Conservation (phyloP, 2,797 vertebrate genomes). For the Karalla daura region DNA sequence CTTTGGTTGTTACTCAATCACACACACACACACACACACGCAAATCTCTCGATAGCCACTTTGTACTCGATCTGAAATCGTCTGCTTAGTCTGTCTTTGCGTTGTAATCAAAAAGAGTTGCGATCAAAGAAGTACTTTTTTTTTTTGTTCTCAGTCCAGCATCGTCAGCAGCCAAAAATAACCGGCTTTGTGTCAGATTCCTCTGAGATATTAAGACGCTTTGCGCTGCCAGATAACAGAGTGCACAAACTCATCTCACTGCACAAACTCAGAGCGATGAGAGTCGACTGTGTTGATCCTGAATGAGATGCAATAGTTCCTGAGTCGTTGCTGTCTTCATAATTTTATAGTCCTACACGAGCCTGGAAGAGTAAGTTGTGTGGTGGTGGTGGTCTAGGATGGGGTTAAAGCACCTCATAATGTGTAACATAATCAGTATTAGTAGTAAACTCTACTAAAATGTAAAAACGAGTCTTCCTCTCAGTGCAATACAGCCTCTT, state of each 20-base stretch:
- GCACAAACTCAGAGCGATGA: slow-evolving; percentile 15
- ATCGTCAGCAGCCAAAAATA: slow-evolving; percentile 25
- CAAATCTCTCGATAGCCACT: slow-evolving; percentile 18
- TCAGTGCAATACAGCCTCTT: slow-evolving; percentile 68
- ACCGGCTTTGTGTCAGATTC: slow-evolving; percentile 2
- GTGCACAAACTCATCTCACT: slow-evolving; percentile 24
- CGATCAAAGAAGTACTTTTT: slow-evolving; percentile 24
- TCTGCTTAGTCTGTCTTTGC: neutral
- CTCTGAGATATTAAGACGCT: slow-evolving; percentile 23
- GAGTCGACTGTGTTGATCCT: slow-evolving; percentile 13
- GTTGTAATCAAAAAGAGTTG: slow-evolving; percentile 21
- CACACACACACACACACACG: too few species aligned
- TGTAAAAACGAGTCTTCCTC: slow-evolving; percentile 65
- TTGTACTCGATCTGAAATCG: slow-evolving; percentile 12
- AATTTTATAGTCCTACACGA: slow-evolving; percentile 34
- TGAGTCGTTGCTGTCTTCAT: slow-evolving; percentile 26
- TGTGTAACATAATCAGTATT: slow-evolving; percentile 63
- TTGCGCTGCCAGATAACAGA: slow-evolving; percentile 32
- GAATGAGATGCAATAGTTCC: slow-evolving; percentile 46
- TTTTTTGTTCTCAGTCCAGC: neutral
- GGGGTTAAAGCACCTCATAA: slow-evolving; percentile 56
- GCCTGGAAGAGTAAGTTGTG: slow-evolving; percentile 7
- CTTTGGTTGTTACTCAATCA: slow-evolving; percentile 1
- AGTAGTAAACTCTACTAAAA: slow-evolving; percentile 48
- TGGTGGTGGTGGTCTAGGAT: slow-evolving; percentile 16